Evolutionary conservation across 1,140 invertebrate species (phyloP).

Genomic region (Phocides pigmalion): DNA sequence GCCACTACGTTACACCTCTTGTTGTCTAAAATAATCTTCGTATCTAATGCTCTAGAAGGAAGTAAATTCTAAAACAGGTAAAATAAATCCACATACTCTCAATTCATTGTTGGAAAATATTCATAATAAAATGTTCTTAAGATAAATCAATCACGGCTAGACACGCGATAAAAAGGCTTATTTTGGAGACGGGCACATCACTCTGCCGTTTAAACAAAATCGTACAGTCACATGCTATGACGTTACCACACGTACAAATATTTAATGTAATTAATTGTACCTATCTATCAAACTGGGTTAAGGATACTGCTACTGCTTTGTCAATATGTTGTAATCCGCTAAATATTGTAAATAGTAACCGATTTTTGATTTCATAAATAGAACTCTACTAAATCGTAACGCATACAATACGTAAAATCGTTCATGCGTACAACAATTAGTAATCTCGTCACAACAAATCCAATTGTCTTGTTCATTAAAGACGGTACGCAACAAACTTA

Average conservation of each 20-base stretch:
- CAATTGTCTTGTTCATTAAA: no score
- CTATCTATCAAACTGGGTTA: conserved; percentile 63
- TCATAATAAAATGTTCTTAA: conserved; percentile 48
- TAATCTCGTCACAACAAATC: no score
- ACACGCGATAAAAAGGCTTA: conserved; percentile 54
- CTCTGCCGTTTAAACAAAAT: conserved; percentile 35
- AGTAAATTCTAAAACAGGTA: not conserved
- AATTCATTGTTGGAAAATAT: conserved; percentile 39
- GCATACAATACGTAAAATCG: no score
- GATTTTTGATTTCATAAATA: conserved; percentile 18
- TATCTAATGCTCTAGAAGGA: no score
- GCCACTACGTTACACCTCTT: no score
- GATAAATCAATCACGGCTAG: conserved; percentile 73
- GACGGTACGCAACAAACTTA: no score
- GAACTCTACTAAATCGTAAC: no score
- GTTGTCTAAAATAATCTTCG: no score
- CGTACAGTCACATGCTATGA: conserved; percentile 64
- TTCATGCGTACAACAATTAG: no score
- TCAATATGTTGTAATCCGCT: conserved; percentile 33
- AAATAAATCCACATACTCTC: conserved; percentile 7
- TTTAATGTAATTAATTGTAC: conserved; percentile 60
- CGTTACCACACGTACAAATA: conserved; percentile 54
- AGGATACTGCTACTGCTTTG: conserved; percentile 45
- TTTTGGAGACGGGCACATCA: conserved; percentile 44
- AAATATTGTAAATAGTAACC: conserved; percentile 9